These are phyloP conservation scores for Rhysida immarginata DNA, from an alignment of 1,140 invertebrate species.

Conservation along the genomic window DNA sequence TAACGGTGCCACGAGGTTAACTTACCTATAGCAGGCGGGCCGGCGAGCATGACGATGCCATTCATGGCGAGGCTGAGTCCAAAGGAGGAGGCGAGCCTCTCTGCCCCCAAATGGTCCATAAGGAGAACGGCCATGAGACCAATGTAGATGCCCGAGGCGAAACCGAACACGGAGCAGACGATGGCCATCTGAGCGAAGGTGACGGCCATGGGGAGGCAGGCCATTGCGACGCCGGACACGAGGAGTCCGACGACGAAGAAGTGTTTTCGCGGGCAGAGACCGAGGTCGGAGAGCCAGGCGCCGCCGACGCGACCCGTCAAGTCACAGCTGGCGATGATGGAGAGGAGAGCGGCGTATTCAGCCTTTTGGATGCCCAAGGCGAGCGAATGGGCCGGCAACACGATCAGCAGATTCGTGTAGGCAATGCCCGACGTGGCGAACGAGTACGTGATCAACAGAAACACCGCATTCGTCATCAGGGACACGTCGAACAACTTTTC, in stretches of 20 bases:
- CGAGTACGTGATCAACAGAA: conserved; percentile 61
- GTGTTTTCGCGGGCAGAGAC: conserved; percentile 52
- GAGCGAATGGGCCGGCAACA: conserved; percentile 55
- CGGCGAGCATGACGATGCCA: conserved; percentile 57
- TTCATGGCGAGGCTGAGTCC: conserved; percentile 70
- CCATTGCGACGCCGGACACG: conserved; percentile 53
- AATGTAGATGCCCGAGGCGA: conserved; percentile 69
- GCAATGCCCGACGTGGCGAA: conserved; percentile 69
- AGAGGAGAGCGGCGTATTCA: conserved; percentile 48
- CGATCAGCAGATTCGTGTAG: conserved; percentile 68
- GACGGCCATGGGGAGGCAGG: conserved; percentile 45
- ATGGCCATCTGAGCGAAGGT: conserved; percentile 44
- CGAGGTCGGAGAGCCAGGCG: conserved; percentile 56
- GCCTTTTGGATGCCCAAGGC: conserved; percentile 49
- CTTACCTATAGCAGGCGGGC: conserved; percentile 39
- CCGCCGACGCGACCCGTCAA: conserved; percentile 63
- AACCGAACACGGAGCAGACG: conserved; percentile 56
- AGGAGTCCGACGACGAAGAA: conserved; percentile 62
- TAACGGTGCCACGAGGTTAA: too few species aligned
- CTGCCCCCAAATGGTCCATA: conserved; percentile 66
- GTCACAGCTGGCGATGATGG: conserved; percentile 60
- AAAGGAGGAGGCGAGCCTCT: conserved; percentile 64
- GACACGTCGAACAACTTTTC: conserved; percentile 57
- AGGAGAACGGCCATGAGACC: conserved; percentile 69
- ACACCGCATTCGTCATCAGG: conserved; percentile 58